Conservation (phyloP, 1,140 invertebrate genomes). For the Ceratitis capitata region DNA sequence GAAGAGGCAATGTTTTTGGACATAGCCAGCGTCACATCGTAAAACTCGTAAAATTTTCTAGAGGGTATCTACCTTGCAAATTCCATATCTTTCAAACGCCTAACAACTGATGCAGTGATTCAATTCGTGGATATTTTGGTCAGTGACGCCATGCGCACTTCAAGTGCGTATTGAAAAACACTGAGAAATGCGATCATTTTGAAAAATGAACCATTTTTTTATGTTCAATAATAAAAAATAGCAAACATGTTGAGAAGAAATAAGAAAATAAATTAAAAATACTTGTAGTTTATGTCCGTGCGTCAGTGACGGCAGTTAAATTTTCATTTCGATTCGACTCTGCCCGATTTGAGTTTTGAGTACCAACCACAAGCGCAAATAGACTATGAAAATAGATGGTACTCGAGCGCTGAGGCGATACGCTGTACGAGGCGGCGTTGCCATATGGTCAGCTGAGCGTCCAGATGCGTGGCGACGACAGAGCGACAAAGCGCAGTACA, state of each 20-base stretch:
- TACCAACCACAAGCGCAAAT: not conserved
- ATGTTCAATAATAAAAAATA: not conserved
- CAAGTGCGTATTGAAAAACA: constrained; percentile 11
- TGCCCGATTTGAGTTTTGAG: not conserved
- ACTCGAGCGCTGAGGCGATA: not conserved
- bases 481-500: not conserved
- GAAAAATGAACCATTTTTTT: constrained; percentile 13
- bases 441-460: not conserved
- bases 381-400: constrained; percentile 19
- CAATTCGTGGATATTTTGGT: not conserved
- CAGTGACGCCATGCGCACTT: constrained; percentile 4
- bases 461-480: not conserved
- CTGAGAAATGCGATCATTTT: not conserved
- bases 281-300: not conserved
- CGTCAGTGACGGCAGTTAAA: not conserved
- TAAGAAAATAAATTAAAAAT: not conserved
- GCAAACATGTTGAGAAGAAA: too few species aligned
- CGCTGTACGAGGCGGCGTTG: not conserved
- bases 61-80: too few species aligned
- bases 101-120: not conserved
- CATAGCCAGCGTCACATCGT: too few species aligned
- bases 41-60: too few species aligned
- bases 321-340: not conserved
- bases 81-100: too few species aligned
- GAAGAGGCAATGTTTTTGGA: too few species aligned